Conservation (phyloP, 2,888 invertebrate species). For the Brenthis ino region DNA sequence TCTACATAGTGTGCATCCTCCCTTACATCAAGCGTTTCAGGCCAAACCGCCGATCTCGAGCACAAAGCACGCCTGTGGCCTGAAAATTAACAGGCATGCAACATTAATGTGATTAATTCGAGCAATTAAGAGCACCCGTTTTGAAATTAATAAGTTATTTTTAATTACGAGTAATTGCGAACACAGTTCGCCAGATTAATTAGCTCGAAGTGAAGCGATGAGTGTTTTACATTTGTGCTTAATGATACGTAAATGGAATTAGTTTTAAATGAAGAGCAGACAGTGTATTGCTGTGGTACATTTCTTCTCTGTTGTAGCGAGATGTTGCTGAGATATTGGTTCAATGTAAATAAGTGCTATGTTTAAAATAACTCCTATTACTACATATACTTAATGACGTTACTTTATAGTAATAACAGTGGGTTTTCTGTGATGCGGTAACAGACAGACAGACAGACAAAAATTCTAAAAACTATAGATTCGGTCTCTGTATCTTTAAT, state of each 20-base stretch:
- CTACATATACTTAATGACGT: too few relatives aligned
- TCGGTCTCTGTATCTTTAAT: too few relatives aligned
- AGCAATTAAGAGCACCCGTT: conserved; percentile 66
- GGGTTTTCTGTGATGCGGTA: too few relatives aligned
- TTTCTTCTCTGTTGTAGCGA: not conserved
- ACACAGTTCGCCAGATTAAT: conserved; percentile 55
- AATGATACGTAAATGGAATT: conserved; percentile 50
- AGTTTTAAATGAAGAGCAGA: conserved; percentile 34
- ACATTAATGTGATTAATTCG: conserved; percentile 78
- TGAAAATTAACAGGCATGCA: conserved; percentile 73
- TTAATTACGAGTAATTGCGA: conserved; percentile 77
- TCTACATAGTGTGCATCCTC: conserved; percentile 21
- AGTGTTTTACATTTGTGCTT: conserved; percentile 41
- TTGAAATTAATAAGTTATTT: conserved; percentile 80
- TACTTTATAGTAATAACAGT: too few relatives aligned
- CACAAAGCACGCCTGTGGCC: conserved; percentile 70
- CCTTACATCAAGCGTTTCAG: conserved; percentile 35
- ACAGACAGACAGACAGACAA: too few relatives aligned
- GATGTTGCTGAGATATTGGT: too few relatives aligned
- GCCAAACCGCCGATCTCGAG: conserved; percentile 47
- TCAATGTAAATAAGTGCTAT: too few relatives aligned
- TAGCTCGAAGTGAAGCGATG: conserved; percentile 54
- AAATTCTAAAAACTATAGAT: too few relatives aligned
- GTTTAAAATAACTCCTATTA: too few relatives aligned
- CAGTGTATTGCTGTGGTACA: conserved; percentile 19